A percentile compares a stretch with the other conserved stretches of the same genome.
Conservation (phyloP, 2,113 vertebrate genomes). For the Eidolon helvum region DNA sequence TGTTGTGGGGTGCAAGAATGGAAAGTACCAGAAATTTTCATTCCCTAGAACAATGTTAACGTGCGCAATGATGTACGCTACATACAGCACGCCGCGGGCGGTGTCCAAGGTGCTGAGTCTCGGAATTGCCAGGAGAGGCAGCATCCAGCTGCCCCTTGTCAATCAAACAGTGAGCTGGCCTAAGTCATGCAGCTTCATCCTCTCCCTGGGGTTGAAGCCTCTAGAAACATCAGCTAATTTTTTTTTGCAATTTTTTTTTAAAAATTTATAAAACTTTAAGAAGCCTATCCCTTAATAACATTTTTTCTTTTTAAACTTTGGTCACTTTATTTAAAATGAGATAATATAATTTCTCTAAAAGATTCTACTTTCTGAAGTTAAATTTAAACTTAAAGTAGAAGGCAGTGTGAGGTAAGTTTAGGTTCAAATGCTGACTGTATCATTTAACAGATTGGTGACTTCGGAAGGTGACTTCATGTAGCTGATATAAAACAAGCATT, state of each 20-base stretch:
- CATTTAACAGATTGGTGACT: neutral
- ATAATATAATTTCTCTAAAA: neutral
- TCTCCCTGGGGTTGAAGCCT: neutral
- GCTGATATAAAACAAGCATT: neutral
- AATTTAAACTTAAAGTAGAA: neutral
- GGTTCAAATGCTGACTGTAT: neutral
- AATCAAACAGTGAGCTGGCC: neutral
- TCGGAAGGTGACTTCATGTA: neutral
- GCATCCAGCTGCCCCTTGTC: neutral
- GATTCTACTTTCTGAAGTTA: neutral
- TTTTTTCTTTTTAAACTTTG: neutral
- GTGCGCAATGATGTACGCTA: too few relatives aligned
- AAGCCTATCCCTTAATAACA: neutral
- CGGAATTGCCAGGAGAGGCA: neutral
- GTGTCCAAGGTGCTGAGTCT: neutral
- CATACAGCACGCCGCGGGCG: neutral
- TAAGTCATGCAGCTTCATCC: neutral
- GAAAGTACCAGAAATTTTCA: neutral
- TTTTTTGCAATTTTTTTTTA: neutral
- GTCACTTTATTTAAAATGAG: neutral
- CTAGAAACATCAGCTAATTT: neutral
- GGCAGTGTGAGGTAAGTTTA: neutral
- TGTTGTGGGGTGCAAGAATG: neutral
- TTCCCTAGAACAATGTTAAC: too few relatives aligned
- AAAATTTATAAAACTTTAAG: neutral